Evolutionary conservation across 2,113 vertebrate genomes (phyloP), one percentile per base, ranked within the genome.

Genomic region (Bostrychus sinensis): DNA sequence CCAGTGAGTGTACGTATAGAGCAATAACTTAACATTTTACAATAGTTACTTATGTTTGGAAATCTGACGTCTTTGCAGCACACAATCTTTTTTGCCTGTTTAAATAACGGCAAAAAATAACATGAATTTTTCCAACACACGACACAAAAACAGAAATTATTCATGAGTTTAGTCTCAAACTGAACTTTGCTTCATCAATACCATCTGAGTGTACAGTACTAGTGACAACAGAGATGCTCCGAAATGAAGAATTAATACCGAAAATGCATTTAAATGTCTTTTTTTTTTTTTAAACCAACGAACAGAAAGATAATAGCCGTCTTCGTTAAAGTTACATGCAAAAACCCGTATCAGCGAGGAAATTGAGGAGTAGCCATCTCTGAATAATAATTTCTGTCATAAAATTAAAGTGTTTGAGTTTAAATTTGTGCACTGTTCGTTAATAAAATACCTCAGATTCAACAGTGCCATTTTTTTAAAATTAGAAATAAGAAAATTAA

Each of bases 271-370:
- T 20, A 54, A 63, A 55, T 32, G 34, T 55, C 54, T 70, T 3
- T 51, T 46, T 61, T 73, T 75, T 74, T 30, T 53, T 38, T 38
- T 22, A 34, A 34, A 20, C 23, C 77, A 34, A 37, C 70, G 26
- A 50, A 81, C 42, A 63, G 7, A 50, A 78, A 59, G 45, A 66
- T 56, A 67, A 70, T 14, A 78, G 66, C 68, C 3, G 38, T 66
- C 69, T 72, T 75, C 75, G 30, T 23, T 42, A 19, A 57, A 54
- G 59, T 72, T 66, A 76, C 83, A 80, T 89, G 85, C 82, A 77
- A 78, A 39, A 83, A 90, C 85, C 88, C 87, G 84, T 90, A 88
- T 84, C 78, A 17, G 39, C 48, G 80, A 60, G 50, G 50, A 66
- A 70, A 65, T 55, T 79, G 77, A 88, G 82, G 82, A 78, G 75